These are phyloP conservation scores for Beris chalybata DNA, from an alignment of 2,888 invertebrate species.

Conservation along the genomic window DNA sequence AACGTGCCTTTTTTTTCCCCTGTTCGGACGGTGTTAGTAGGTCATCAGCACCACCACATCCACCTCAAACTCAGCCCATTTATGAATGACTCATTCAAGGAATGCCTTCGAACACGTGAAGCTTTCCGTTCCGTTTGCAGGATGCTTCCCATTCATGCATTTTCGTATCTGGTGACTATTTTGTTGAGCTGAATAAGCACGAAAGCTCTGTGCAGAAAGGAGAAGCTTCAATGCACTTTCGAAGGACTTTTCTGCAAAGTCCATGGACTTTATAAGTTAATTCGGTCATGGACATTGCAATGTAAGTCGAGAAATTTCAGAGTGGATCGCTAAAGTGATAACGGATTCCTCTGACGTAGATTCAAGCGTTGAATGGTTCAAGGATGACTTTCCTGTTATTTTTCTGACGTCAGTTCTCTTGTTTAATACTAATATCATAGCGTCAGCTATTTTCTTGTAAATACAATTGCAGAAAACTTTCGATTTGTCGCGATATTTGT, in stretches of 20 bases:
- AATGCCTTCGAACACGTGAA: slow-evolving; percentile 29
- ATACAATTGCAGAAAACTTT: no score
- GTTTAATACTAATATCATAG: no score
- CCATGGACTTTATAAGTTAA: no score
- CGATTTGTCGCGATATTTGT: no score
- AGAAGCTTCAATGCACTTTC: no score
- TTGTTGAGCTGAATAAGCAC: slow-evolving; percentile 18
- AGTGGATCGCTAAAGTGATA: slow-evolving; percentile 9
- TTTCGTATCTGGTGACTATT: neutral
- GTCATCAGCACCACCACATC: slow-evolving; percentile 32
- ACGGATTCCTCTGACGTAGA: slow-evolving; percentile 12
- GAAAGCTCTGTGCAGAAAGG: slow-evolving; percentile 23
- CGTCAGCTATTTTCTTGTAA: no score
- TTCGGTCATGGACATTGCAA: slow-evolving; percentile 26
- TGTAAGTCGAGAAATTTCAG: slow-evolving; percentile 11
- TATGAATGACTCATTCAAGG: slow-evolving; percentile 42
- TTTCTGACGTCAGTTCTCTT: no score
- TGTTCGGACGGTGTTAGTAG: slow-evolving; percentile 36
- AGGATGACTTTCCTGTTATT: no score
- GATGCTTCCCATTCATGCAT: slow-evolving; percentile 33
- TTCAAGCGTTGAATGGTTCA: slow-evolving; percentile 14
- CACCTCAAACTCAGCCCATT: slow-evolving; percentile 34
- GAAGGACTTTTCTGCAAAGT: no score
- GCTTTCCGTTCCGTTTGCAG: slow-evolving; percentile 20
- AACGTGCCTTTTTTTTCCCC: slow-evolving; percentile 14